Percentiles rank a stretch among this genome's conserved stretches.
Conservation (phyloP, 2,797 vertebrate species). For the Coreius guichenoti region DNA sequence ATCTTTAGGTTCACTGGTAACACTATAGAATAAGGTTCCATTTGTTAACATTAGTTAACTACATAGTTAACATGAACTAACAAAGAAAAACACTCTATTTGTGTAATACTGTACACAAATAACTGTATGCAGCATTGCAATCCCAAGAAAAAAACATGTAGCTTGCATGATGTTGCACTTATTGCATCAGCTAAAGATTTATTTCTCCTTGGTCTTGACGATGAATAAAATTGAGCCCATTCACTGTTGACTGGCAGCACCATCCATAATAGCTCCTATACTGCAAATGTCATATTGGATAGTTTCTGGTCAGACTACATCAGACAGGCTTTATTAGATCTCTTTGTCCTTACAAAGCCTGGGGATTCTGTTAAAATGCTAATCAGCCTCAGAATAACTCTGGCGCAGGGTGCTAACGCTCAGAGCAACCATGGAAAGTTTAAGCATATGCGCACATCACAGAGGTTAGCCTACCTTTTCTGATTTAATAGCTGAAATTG, state of each 20-base stretch:
- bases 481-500: neutral
- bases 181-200: constrained; percentile 44
- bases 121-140: neutral
- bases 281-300: constrained; percentile 17
- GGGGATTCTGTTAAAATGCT: constrained; percentile 36
- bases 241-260: constrained; percentile 28
- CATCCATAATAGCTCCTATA: constrained; percentile 12
- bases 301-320: constrained; percentile 15
- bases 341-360: constrained; percentile 16
- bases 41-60: neutral
- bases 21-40: neutral
- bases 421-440: neutral
- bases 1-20: neutral
- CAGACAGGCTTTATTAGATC: constrained; percentile 44
- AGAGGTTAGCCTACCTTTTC: constrained; percentile 10
- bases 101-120: neutral
- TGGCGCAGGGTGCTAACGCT: neutral
- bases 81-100: neutral
- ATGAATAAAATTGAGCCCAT: constrained; percentile 31
- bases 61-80: neutral
- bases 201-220: constrained; percentile 42
- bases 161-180: constrained; percentile 19
- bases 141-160: neutral
- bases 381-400: constrained; percentile 36
- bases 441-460: constrained; percentile 3